Evolutionary conservation across 2,888 invertebrate species (phyloP).

Genomic region (Litoditis marina): DNA sequence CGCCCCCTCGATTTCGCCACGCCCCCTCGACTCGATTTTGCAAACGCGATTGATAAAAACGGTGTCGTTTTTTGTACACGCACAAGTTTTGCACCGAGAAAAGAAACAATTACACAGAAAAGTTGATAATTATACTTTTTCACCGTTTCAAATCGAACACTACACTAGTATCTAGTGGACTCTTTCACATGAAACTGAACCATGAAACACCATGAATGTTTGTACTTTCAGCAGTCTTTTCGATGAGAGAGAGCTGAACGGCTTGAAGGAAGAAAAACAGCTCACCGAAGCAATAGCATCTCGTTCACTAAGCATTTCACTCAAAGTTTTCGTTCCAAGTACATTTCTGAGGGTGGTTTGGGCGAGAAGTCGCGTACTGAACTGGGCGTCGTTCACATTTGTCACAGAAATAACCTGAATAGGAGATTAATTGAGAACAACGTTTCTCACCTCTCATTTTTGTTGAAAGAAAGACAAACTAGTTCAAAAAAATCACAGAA

Average conservation of each 20-base stretch:
- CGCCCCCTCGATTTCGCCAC: too few relatives aligned
- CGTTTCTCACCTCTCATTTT: too few relatives aligned
- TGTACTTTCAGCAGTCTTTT: neutral
- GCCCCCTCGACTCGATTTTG: too few relatives aligned
- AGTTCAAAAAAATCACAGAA: neutral
- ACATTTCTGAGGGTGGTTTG: slow-evolving; percentile 64
- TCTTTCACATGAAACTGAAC: neutral
- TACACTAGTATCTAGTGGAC: neutral
- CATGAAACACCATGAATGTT: neutral
- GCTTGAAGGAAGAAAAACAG: too few relatives aligned
- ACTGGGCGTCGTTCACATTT: slow-evolving; percentile 72
- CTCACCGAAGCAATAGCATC: slow-evolving; percentile 60
- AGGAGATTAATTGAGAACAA: neutral
- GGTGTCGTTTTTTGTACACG: too few relatives aligned
- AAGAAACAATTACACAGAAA: too few relatives aligned
- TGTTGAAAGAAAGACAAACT: too few relatives aligned
- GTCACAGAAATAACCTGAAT: slow-evolving; percentile 62
- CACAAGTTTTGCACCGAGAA: too few relatives aligned
- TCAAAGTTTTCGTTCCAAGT: slow-evolving; percentile 61
- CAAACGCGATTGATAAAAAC: too few relatives aligned
- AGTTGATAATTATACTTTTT: too few relatives aligned
- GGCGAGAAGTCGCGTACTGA: slow-evolving; percentile 81
- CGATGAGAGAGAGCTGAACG: neutral
- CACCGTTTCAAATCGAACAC: too few relatives aligned
- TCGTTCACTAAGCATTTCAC: slow-evolving; percentile 61